Conservation (phyloP, 2,888 invertebrate species). For the Anaspis maculata region DNA sequence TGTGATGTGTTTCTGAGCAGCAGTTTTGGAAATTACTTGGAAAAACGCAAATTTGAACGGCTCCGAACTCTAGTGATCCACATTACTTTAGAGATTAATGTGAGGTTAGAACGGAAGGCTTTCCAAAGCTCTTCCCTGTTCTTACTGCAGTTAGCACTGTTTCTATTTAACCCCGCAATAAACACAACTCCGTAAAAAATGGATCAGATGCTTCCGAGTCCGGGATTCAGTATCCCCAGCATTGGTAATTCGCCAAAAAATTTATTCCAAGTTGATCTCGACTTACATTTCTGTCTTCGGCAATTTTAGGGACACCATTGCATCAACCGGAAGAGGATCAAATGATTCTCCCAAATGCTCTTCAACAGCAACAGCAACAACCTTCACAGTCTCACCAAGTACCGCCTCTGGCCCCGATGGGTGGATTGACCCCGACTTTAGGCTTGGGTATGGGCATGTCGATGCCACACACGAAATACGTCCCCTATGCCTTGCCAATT, state of each 20-base stretch:
- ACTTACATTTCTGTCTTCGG: no score
- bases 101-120: no score
- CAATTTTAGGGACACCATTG: conserved; percentile 63
- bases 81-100: no score
- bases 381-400: conserved; percentile 41
- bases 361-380: conserved; percentile 61
- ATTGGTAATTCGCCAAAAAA: conserved; percentile 47
- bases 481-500: conserved; percentile 64
- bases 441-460: conserved; percentile 56
- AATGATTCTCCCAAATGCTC: conserved; percentile 76
- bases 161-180: not conserved
- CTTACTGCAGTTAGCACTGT: not conserved
- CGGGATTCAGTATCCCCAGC: conserved; percentile 81
- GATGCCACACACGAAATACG: conserved; percentile 65
- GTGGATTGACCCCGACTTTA: conserved; percentile 49
- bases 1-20: no score
- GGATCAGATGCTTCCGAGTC: conserved; percentile 89
- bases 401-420: conserved; percentile 51
- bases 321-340: conserved; percentile 90
- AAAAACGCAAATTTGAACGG: no score
- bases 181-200: conserved; percentile 42
- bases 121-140: no score
- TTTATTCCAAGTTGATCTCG: no score
- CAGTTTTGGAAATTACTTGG: no score
- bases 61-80: no score